Evolutionary conservation across 2,113 vertebrate genomes (phyloP).

Genomic region (Dipodomys ordii): DNA sequence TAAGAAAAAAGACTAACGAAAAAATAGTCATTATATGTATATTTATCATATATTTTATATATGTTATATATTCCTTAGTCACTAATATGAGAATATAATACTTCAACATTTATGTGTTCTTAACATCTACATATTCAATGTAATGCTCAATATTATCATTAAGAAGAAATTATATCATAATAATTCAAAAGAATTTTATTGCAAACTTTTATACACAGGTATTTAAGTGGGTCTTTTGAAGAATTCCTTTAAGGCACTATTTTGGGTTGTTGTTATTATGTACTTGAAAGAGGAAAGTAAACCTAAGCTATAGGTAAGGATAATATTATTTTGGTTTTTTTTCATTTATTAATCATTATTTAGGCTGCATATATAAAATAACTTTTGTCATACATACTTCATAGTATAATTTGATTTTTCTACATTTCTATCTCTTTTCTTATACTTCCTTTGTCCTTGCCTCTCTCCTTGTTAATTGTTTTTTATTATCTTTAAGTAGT

Average conservation of each 20-base stretch:
- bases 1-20: neutral
- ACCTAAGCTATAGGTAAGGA: neutral
- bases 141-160: neutral
- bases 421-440: neutral
- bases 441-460: neutral
- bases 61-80: neutral
- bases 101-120: neutral
- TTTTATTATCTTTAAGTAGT: neutral
- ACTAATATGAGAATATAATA: neutral
- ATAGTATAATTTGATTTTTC: neutral
- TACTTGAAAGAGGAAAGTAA: neutral
- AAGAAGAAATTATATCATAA: neutral
- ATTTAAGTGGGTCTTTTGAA: neutral
- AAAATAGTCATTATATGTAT: neutral
- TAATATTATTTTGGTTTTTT: conserved; percentile 20
- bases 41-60: neutral
- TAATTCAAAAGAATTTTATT: neutral
- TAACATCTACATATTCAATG: neutral
- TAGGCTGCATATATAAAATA: neutral
- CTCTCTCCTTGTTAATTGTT: neutral
- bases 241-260: neutral
- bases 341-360: neutral
- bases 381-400: neutral
- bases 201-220: neutral
- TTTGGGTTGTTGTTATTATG: neutral